These are phyloP conservation scores for Labia minor DNA, from an alignment of 2,888 invertebrate species.

Conservation along the genomic window DNA sequence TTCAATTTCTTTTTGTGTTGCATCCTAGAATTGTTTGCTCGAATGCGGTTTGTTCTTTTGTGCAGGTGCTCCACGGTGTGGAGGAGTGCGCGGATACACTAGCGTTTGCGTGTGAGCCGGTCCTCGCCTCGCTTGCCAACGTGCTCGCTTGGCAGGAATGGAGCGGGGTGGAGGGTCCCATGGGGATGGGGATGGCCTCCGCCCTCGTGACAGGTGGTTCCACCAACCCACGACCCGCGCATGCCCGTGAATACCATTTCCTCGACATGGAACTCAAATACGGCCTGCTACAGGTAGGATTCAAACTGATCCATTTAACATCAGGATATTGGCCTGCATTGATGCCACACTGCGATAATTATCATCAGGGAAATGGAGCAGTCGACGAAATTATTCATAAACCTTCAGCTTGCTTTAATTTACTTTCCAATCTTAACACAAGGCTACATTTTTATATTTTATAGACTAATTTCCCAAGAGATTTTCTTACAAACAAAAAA, in stretches of 20 bases:
- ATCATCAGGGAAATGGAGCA: no score
- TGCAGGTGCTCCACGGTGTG: conserved; percentile 53
- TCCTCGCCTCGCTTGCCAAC: conserved; percentile 80
- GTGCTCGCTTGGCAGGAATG: conserved; percentile 72
- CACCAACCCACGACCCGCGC: conserved; percentile 45
- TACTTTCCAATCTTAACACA: no score
- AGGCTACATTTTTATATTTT: no score
- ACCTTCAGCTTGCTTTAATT: no score
- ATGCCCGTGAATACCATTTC: conserved; percentile 73
- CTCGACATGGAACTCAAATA: conserved; percentile 88
- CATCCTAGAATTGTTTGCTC: no score
- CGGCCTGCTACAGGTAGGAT: conserved; percentile 76
- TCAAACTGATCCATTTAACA: background rate
- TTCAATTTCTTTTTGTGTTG: no score
- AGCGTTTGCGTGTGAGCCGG: conserved; percentile 89
- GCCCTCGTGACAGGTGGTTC: conserved; percentile 29
- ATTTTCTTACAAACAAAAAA: no score
- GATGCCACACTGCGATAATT: no score
- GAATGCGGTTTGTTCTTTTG: background rate
- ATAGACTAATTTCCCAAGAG: no score
- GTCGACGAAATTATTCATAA: no score
- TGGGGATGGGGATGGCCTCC: conserved; percentile 34
- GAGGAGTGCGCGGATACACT: conserved; percentile 79
- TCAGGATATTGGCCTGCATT: no score
- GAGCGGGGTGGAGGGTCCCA: conserved; percentile 30